A percentile compares a stretch with the other conserved stretches of the same genome.
These are phyloP conservation scores for Albula glossodonta DNA, from an alignment of 2,113 vertebrate species.

Conservation along the genomic window DNA sequence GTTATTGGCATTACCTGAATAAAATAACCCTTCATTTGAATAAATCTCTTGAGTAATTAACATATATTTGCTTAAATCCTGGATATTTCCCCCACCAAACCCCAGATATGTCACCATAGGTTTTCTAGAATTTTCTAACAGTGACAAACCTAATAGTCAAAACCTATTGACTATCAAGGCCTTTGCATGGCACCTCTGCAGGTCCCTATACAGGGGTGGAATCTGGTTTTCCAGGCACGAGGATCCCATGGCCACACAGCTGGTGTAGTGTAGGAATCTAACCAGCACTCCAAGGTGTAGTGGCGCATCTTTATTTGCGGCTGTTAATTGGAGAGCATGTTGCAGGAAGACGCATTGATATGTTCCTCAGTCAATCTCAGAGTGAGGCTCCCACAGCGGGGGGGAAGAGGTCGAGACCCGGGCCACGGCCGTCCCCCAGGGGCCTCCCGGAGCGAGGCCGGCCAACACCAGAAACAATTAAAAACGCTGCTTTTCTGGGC, in stretches of 20 bases:
- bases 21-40: constrained; percentile 14
- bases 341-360: constrained; percentile 68
- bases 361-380: constrained; percentile 70
- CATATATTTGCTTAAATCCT: neutral
- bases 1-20: neutral
- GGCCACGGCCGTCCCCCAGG: constrained; percentile 66
- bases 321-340: constrained; percentile 74
- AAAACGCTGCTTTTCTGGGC: constrained; percentile 66
- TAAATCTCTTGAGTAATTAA: constrained; percentile 1
- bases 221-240: neutral
- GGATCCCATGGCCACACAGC: neutral
- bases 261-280: constrained; percentile 37
- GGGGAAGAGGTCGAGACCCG: constrained; percentile 70
- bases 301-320: constrained; percentile 47
- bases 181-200: neutral
- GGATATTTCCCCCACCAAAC: neutral
- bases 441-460: constrained; percentile 63
- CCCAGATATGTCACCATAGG: neutral
- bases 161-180: neutral
- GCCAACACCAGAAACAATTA: constrained; percentile 78
- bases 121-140: neutral
- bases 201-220: neutral
- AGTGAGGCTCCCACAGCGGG: constrained; percentile 61
- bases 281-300: constrained; percentile 23
- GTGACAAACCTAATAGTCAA: neutral